Percentiles rank a stretch among this genome's conserved stretches.
phyloP scores from a whole-genome alignment of 2,113 vertebrate genomes.

The Forbesichthys agassizii region DNA sequence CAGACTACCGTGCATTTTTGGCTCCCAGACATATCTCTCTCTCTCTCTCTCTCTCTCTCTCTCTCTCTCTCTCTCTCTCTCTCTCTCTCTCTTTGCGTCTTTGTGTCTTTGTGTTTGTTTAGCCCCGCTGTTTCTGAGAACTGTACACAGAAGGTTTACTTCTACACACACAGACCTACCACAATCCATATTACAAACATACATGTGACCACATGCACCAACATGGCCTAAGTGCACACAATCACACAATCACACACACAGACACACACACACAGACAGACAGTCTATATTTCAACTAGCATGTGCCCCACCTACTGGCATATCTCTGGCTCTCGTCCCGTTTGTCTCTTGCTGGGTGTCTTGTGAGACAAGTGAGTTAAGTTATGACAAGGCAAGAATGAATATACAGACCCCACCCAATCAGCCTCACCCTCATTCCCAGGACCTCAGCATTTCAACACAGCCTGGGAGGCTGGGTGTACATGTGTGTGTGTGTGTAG shows the following conservation, averaged over 20 bases:
- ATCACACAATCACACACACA: slow-evolving; percentile 3
- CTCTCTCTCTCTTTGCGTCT: background rate
- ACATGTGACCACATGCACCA: slow-evolving; percentile 9
- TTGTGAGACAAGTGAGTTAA: slow-evolving; percentile 25
- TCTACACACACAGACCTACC: slow-evolving; percentile 40
- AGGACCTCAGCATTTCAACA: slow-evolving; percentile 62
- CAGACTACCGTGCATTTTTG: slow-evolving; percentile 46
- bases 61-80: slow-evolving; percentile 57
- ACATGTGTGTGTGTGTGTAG: slow-evolving; percentile 13
- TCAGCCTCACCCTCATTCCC: slow-evolving; percentile 43
- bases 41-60: slow-evolving; percentile 50
- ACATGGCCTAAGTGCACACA: background rate
- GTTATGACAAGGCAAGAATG: slow-evolving; percentile 42
- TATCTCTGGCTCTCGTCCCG: background rate
- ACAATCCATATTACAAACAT: slow-evolving; percentile 23
- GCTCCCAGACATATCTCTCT: slow-evolving; percentile 49
- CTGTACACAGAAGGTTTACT: slow-evolving; percentile 49
- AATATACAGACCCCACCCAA: slow-evolving; percentile 51
- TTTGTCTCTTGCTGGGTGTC: background rate
- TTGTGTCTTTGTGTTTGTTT: slow-evolving; percentile 59
- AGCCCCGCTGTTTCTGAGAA: slow-evolving; percentile 47
- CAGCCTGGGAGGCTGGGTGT: slow-evolving; percentile 48
- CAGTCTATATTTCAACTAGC: slow-evolving; percentile 4
- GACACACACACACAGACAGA: slow-evolving; percentile 4
- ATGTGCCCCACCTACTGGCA: slow-evolving; percentile 23